Base-by-base conservation (phyloP, 2,113 vertebrate genomes). In the Stegostoma tigrinum region DNA sequence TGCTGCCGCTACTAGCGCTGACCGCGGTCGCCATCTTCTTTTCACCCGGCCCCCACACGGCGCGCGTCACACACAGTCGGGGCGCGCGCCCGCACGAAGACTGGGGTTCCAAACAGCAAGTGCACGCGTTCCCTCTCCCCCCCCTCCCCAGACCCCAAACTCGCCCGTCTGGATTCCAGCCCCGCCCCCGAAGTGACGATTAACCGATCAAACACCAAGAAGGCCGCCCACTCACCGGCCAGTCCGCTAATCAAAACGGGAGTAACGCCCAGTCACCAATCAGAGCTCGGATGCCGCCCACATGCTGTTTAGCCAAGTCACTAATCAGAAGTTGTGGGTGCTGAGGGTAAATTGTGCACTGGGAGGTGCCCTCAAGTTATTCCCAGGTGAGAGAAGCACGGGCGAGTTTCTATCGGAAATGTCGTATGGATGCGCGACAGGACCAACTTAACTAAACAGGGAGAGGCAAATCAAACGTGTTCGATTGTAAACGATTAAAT, bases 1-100 rank as follows among this genome's bases (percentile, higher is more conserved):
- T 98, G 97, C 98, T 98, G 96, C 97, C 96, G 95, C 98, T 96
- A 24, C 97, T 96, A 10, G 96, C 96, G 72, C 97, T 97, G 14
- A 78, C 96, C 70, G 96, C 97, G 3, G 97, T 97, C 97, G 97
- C 98, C 98, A 98, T 98, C 97, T 97, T 96, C 97, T 95, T 38
- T 96, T 75, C 95, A 24, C 61, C 95, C 75, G 38, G 95, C 86
- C 96, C 96, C 96, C 15, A 70, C 52, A 95, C 67, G 7, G 17
- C 27, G 61, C 7, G 72, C 94, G 94, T 75, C 94, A 95, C 52
- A 89, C 4, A 7, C 15, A 23, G 23, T 7, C 64, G 24, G 21
- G 24, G 27, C 67, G 64, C 64, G 38, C 68, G 91, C 38, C 64
- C 66, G 42, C 42, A 68, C 21, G n/a, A 48, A 67, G 12, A 23